Evolutionary conservation across 2,888 invertebrate species (phyloP).

Genomic region (Pogonocherus hispidulus): DNA sequence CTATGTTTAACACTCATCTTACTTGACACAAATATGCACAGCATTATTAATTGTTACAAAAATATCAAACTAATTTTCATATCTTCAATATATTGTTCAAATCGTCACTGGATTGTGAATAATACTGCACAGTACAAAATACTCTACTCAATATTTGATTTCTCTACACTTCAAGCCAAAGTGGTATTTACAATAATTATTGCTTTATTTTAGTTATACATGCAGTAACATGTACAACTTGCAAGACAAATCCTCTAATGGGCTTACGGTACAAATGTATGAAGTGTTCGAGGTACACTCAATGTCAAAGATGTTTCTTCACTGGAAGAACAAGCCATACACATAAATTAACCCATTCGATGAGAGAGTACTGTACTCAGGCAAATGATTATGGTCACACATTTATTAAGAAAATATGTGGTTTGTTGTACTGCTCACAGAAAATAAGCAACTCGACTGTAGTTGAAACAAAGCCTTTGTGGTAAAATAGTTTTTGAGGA

Average conservation of each 20-base stretch:
- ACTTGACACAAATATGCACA: too few relatives aligned
- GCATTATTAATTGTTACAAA: too few relatives aligned
- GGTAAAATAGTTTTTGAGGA: slow-evolving; percentile 60
- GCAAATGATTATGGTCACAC: slow-evolving; percentile 52
- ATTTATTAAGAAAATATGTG: slow-evolving; percentile 60
- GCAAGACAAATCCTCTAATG: slow-evolving; percentile 72
- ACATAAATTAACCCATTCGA: slow-evolving; percentile 77
- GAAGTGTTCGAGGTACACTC: slow-evolving; percentile 76
- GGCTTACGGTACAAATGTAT: slow-evolving; percentile 77
- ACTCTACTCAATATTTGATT: too few relatives aligned
- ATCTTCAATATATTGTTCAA: too few relatives aligned
- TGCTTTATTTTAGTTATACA: slow-evolving; percentile 71
- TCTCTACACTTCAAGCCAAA: too few relatives aligned
- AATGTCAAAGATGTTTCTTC: slow-evolving; percentile 80
- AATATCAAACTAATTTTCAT: too few relatives aligned
- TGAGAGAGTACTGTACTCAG: slow-evolving; percentile 75
- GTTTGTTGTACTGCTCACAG: slow-evolving; percentile 58
- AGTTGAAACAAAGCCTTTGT: slow-evolving; percentile 63
- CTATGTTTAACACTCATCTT: too few relatives aligned
- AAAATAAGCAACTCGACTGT: slow-evolving; percentile 45
- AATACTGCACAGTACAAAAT: too few relatives aligned
- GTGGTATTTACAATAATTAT: too few relatives aligned
- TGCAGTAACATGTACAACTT: slow-evolving; percentile 74
- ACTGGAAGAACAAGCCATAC: slow-evolving; percentile 73
- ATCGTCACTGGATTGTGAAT: too few relatives aligned